Conservation (phyloP, 2,888 invertebrate species). For the Drosophila barbarae region DNA sequence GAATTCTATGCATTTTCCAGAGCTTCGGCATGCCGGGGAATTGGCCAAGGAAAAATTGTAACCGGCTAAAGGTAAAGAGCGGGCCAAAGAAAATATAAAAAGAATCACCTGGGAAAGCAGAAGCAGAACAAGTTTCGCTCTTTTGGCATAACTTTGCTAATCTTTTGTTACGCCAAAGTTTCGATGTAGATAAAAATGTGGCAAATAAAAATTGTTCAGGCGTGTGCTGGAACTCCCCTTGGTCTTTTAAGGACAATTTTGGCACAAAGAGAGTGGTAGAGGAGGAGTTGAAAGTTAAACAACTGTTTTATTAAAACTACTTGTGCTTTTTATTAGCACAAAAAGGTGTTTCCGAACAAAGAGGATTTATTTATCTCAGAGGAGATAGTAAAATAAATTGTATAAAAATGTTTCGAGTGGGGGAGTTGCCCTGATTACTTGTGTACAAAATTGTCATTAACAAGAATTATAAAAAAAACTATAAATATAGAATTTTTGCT, state of each 20-base stretch:
- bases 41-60: constrained; percentile 37
- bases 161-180: constrained; percentile 71
- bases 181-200: constrained; percentile 72
- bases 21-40: constrained; percentile 29
- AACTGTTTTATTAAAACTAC: constrained; percentile 29
- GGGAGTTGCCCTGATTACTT: background rate
- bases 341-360: background rate
- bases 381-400: background rate
- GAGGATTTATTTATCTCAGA: background rate
- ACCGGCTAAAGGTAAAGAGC: constrained; percentile 19
- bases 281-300: constrained; percentile 25
- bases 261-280: background rate
- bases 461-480: background rate
- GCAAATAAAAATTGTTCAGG: constrained; percentile 62
- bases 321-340: constrained; percentile 2
- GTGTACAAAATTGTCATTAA: background rate
- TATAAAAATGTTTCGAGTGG: background rate
- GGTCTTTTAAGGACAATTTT: constrained; percentile 26
- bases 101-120: constrained; percentile 2
- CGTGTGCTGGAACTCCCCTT: constrained; percentile 35
- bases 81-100: constrained; percentile 16
- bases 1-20: constrained; percentile 69
- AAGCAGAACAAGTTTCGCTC: constrained; percentile 44
- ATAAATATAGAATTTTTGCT: background rate
- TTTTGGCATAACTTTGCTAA: constrained; percentile 69